Percentiles rank a stretch among this genome's conserved stretches.
phyloP scores from a whole-genome alignment of 2,888 invertebrate species.

The Tromatobia lineatoria region DNA sequence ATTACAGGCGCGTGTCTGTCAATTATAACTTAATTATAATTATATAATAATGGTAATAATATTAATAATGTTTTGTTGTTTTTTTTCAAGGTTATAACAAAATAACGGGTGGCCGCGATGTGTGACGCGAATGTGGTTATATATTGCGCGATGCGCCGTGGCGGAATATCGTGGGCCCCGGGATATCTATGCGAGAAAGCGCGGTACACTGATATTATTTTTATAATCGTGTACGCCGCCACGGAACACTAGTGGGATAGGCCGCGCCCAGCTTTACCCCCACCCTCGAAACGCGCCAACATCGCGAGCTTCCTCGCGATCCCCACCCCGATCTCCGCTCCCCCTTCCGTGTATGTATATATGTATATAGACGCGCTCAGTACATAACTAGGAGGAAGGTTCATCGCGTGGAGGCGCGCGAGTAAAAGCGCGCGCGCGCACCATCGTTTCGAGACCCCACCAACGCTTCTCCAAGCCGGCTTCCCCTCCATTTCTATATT shows the following conservation, averaged over 20 bases:
- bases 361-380: slow-evolving; percentile 1
- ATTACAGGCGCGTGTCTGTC: neutral
- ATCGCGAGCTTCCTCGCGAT: slow-evolving; percentile 73
- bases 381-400: slow-evolving; percentile 28
- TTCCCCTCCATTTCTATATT: slow-evolving; percentile 32
- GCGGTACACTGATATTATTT: slow-evolving; percentile 81
- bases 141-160: slow-evolving; percentile 61
- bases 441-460: slow-evolving; percentile 55
- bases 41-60: neutral
- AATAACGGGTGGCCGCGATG: slow-evolving; percentile 13
- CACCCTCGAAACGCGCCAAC: slow-evolving; percentile 71
- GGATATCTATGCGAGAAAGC: slow-evolving; percentile 80
- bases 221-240: slow-evolving; percentile 84
- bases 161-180: slow-evolving; percentile 67
- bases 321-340: slow-evolving; percentile 72
- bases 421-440: slow-evolving; percentile 58
- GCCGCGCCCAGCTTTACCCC: slow-evolving; percentile 84
- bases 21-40: neutral
- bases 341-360: slow-evolving; percentile 49
- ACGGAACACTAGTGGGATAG: slow-evolving; percentile 83
- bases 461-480: slow-evolving; percentile 46
- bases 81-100: slow-evolving; percentile 14
- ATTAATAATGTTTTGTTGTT: neutral
- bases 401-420: slow-evolving; percentile 62
- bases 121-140: slow-evolving; percentile 2